Evolutionary conservation across 2,888 invertebrate species (phyloP).

Genomic region (Prosopocoilus inquinatus): DNA sequence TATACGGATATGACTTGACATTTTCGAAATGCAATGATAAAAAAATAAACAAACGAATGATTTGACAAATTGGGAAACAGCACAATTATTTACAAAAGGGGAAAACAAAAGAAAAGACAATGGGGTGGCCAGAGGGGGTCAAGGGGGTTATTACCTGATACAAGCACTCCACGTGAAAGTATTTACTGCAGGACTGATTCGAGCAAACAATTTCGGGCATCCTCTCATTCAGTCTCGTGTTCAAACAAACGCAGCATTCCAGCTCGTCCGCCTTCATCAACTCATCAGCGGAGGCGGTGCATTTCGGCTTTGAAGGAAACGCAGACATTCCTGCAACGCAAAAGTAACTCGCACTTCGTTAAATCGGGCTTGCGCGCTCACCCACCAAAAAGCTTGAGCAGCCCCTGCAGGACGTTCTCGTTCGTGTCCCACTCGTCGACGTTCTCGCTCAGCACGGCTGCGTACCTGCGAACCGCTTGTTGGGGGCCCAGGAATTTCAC

Average conservation of each 20-base stretch:
- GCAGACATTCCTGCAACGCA: constrained; percentile 36
- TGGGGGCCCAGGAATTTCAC: constrained; percentile 50
- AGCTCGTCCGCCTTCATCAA: constrained; percentile 31
- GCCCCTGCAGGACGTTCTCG: constrained; percentile 38
- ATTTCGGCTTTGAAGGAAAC: constrained; percentile 36
- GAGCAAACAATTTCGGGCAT: constrained; percentile 48
- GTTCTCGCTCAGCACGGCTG: constrained; percentile 39
- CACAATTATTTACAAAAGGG: too few relatives aligned
- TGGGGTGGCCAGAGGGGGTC: too few relatives aligned
- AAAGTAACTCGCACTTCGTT: background rate
- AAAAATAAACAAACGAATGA: too few relatives aligned
- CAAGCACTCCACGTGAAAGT: constrained; percentile 48
- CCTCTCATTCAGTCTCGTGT: constrained; percentile 41
- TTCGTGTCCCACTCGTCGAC: constrained; percentile 45
- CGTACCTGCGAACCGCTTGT: constrained; percentile 35
- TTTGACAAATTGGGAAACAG: too few relatives aligned
- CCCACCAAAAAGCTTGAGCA: constrained; percentile 45
- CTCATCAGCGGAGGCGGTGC: constrained; percentile 21
- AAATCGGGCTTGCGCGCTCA: too few relatives aligned
- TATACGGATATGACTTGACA: too few relatives aligned
- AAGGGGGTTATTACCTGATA: constrained; percentile 42
- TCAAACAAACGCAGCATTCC: constrained; percentile 51
- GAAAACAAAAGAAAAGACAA: too few relatives aligned
- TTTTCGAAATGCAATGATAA: too few relatives aligned
- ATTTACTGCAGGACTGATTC: constrained; percentile 44